Base-by-base conservation (phyloP, 2,888 invertebrate genomes). In the Chrysodeixis includens region DNA sequence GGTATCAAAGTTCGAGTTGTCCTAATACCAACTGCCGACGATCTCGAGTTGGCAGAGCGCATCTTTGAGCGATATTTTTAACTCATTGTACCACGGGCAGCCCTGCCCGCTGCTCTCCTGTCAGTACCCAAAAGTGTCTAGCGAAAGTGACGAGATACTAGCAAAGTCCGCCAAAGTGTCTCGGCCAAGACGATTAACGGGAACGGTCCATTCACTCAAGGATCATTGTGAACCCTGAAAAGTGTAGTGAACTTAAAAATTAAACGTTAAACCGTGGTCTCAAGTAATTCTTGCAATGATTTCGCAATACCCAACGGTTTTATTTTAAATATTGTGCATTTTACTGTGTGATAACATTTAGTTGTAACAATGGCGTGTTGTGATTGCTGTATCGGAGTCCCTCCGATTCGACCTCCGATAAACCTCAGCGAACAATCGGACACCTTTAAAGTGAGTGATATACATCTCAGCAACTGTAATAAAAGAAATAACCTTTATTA, bases 331-430 rank as follows among this genome's bases (percentile, higher is more conserved):
- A 84, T 74, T 71, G 90, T 91, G 90, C 73, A 86, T 89, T 90
- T 85, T 85, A 85, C 87, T 85, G 78, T 86, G 90, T 89, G 86
- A 83, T 82, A 79, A 85, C 61, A 86, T 77, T 83, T 71, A 78
- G 78, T 79, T 82, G 76, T 77, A 82, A 89, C 71, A 81, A 96
- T 96, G 96, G 93, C 96, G 83, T 96, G 96, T 90, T 97, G 97
- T 90, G 91, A 92, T 78, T 97, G 97, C 90, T 97, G 97, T 90
- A 95, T 95, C 83, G 96, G 96, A 82, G 96, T 96, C 71, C 95
- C 96, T 82, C 97, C 97, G 66, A 96, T 98, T 81, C 96, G 97
- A 84, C 96, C 97, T 76, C 98, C 98, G 73, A 97, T 98, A 88
- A 97, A 97, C 90, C 93, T 97, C 79, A 96, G 88, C 86, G 97